A percentile compares a stretch with the other conserved stretches of the same genome.
phyloP scores from a whole-genome alignment of 2,113 vertebrate species.

The Xenopus laevis region DNA sequence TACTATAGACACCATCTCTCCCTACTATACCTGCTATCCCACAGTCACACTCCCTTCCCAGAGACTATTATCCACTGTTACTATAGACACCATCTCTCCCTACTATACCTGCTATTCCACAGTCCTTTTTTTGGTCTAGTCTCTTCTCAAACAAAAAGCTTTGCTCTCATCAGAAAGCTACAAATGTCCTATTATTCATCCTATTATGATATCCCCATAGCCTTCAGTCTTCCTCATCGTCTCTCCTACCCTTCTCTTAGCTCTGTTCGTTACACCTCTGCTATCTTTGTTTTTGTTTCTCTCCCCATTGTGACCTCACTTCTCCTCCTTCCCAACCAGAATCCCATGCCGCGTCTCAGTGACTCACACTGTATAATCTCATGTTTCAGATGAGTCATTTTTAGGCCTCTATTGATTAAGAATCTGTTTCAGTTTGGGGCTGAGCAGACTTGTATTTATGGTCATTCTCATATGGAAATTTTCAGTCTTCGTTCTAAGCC shows the following conservation, averaged over 20 bases:
- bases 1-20: no score
- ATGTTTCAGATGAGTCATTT: not conserved
- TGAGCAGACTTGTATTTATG: constrained; percentile 11
- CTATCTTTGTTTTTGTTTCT: not conserved
- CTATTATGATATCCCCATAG: constrained; percentile 28
- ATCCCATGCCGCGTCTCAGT: constrained; percentile 3
- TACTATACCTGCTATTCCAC: no score
- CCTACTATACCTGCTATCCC: no score
- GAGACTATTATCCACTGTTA: no score
- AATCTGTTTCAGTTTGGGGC: constrained; percentile 8
- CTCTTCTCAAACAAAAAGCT: no score
- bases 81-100: no score
- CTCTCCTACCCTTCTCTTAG: no score
- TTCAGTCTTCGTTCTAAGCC: no score
- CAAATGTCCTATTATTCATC: constrained; percentile 11
- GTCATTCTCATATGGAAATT: constrained; percentile 18
- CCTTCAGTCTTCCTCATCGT: constrained; percentile 33
- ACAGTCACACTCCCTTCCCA: no score
- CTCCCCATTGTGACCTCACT: no score
- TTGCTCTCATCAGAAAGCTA: no score
- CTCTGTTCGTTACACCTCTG: not conserved
- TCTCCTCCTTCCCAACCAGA: constrained; percentile 5
- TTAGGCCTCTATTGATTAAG: constrained; percentile 19
- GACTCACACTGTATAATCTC: constrained; percentile 14
- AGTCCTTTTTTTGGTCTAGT: no score